These are phyloP conservation scores for Venturia canescens DNA, from an alignment of 1,140 invertebrate genomes.

Conservation along the genomic window DNA sequence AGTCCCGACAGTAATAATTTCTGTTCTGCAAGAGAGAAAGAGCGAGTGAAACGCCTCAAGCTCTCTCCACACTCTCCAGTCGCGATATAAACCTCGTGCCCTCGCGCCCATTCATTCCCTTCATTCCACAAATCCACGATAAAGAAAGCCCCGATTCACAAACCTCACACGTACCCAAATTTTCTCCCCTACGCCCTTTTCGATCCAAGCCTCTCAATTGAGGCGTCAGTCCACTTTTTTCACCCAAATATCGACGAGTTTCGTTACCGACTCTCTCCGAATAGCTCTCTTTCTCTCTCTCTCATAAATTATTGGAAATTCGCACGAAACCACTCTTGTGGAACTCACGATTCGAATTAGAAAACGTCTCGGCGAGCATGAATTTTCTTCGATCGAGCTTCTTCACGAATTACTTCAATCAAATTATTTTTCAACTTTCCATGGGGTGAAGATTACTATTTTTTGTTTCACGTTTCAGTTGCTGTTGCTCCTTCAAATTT, in stretches of 20 bases:
- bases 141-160: not conserved
- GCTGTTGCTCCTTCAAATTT: too few species aligned
- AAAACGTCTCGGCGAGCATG: not conserved
- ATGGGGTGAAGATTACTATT: too few species aligned
- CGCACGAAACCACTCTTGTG: not conserved
- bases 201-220: not conserved
- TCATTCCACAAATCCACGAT: not conserved
- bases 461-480: too few species aligned
- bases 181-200: not conserved
- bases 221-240: too few species aligned
- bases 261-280: too few species aligned
- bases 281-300: too few species aligned
- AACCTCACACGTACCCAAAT: not conserved
- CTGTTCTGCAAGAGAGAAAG: constrained; percentile 21
- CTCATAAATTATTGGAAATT: too few species aligned
- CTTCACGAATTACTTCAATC: too few species aligned
- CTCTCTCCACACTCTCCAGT: not conserved
- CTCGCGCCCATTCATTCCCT: constrained; percentile 9
- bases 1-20: constrained; percentile 48
- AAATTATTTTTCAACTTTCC: too few species aligned
- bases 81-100: constrained; percentile 34
- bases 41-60: not conserved
- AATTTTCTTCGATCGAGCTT: too few species aligned
- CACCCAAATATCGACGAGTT: too few species aligned
- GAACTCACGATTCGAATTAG: not conserved